A percentile compares a stretch with the other conserved stretches of the same genome.
Conservation (phyloP, 2,797 vertebrate species). For the Girardinus metallicus region DNA sequence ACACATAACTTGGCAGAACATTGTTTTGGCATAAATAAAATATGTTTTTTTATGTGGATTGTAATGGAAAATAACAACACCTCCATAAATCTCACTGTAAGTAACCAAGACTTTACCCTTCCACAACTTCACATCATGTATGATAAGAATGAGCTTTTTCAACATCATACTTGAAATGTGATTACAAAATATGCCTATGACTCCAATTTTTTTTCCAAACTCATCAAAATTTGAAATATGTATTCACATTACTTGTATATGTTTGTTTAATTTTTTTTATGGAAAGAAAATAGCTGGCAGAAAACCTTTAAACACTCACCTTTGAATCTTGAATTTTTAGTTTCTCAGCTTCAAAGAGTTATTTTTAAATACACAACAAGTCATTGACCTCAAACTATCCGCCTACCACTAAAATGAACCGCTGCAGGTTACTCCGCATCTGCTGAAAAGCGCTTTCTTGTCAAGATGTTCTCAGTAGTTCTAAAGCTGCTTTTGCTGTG, state of each 20-base stretch:
- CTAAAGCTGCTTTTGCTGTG: conserved; percentile 3
- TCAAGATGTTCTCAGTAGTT: conserved; percentile 8
- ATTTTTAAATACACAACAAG: not conserved
- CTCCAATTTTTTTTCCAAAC: not conserved
- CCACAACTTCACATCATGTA: not conserved
- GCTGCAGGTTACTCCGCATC: conserved; percentile 1
- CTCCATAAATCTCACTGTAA: not conserved
- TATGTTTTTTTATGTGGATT: not conserved
- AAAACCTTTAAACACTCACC: not conserved
- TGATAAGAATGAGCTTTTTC: not conserved
- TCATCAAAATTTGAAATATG: not conserved
- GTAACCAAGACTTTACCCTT: not conserved
- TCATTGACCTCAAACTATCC: not conserved
- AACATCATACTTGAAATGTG: not conserved
- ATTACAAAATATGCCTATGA: not conserved
- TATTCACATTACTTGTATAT: not conserved
- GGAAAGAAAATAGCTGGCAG: not conserved
- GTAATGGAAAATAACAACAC: not conserved
- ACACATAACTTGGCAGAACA: not conserved
- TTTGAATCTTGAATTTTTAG: not conserved
- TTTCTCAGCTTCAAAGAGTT: not conserved
- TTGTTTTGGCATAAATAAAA: not conserved
- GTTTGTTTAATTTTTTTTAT: not conserved
- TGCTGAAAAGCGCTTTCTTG: not conserved
- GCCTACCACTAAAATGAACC: not conserved